phyloP scores from a whole-genome alignment of 64 coral and sea anemone species.

The Stylophora pistillata region DNA sequence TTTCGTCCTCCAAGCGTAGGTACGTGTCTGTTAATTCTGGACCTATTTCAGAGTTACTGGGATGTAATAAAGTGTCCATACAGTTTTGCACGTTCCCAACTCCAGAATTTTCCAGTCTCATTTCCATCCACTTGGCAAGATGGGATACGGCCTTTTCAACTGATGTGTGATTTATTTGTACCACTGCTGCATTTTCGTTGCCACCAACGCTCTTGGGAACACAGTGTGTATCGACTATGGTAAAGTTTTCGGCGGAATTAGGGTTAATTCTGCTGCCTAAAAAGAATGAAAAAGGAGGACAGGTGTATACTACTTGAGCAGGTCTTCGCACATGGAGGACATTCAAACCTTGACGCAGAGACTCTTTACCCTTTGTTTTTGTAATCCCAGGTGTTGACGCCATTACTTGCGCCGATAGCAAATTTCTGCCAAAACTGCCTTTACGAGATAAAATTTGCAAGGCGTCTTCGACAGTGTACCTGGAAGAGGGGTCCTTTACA shows the following conservation, averaged over 20 bases:
- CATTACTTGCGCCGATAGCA: no score
- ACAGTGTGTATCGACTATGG: slow-evolving; percentile 2
- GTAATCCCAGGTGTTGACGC: no score
- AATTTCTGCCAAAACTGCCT: no score
- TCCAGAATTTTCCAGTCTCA: not conserved
- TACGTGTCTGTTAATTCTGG: no score
- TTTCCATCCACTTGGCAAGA: not conserved
- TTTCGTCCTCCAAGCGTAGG: no score
- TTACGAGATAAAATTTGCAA: no score
- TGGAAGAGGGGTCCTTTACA: no score
- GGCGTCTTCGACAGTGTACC: no score
- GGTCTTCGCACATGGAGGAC: no score
- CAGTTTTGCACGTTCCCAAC: not conserved
- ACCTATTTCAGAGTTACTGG: no score
- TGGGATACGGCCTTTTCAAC: not conserved
- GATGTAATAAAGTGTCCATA: not conserved
- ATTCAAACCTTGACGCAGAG: no score
- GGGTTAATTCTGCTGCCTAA: not conserved
- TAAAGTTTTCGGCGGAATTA: not conserved
- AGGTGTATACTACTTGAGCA: not conserved
- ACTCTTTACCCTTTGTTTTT: no score
- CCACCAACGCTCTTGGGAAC: not conserved
- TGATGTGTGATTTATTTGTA: not conserved
- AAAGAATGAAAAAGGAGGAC: not conserved
- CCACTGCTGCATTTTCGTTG: slow-evolving; percentile 6